Conservation (phyloP, 2,888 invertebrate species). For the Sabatieria punctata region DNA sequence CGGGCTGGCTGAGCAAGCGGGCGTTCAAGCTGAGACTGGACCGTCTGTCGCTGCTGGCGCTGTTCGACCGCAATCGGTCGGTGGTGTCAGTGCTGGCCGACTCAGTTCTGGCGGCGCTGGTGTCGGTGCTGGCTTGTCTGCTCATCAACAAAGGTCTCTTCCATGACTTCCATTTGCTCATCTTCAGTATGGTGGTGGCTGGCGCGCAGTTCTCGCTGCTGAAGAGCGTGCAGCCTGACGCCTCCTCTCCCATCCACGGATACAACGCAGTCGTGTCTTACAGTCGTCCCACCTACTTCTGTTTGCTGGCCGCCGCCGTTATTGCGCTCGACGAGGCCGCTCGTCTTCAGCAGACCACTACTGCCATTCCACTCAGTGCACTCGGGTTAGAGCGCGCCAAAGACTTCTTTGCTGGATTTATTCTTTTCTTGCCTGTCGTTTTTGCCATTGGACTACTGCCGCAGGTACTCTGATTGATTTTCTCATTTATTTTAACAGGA, state of each 20-base stretch:
- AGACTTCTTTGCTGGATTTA: conserved; percentile 39
- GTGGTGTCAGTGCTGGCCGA: conserved; percentile 61
- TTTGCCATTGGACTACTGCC: conserved; percentile 91
- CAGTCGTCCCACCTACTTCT: conserved; percentile 71
- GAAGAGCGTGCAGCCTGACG: conserved; percentile 88
- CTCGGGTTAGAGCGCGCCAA: no score
- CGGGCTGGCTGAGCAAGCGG: conserved; percentile 11
- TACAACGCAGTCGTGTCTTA: conserved; percentile 37
- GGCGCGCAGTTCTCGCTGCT: conserved; percentile 58
- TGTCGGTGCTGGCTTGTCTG: conserved; percentile 48
- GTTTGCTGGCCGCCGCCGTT: conserved; percentile 48
- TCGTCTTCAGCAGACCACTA: no score
- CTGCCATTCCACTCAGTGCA: no score
- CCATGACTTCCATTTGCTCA: conserved; percentile 73
- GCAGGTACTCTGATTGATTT: conserved; percentile 47
- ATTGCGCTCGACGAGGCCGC: conserved; percentile 33
- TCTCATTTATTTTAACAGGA: no score
- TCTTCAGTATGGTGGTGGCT: conserved; percentile 93
- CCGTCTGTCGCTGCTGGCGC: conserved; percentile 68
- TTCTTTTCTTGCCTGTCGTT: conserved; percentile 75
- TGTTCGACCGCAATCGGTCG: conserved; percentile 73
- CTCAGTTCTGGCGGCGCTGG: conserved; percentile 60
- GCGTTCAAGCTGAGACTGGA: conserved; percentile 56
- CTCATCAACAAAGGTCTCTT: conserved; percentile 51
- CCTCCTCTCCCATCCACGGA: conserved; percentile 83